Evolutionary conservation across 2,113 vertebrate genomes (phyloP).

Genomic region (Gorsachius goisagi): DNA sequence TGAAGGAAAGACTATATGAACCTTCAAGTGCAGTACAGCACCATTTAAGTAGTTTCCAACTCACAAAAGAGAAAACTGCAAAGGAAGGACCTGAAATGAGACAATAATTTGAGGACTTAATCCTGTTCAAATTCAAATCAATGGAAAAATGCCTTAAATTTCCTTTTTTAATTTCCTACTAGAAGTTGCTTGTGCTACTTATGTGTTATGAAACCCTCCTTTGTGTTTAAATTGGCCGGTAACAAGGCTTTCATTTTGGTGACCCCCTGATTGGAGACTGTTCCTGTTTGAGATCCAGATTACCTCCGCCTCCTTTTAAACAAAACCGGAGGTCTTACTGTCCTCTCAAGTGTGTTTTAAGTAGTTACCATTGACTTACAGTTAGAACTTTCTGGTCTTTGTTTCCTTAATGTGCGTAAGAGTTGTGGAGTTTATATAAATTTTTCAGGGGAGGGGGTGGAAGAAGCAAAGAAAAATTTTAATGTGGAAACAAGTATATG

Average conservation of each 20-base stretch:
- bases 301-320: not conserved
- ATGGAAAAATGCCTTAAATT: not conserved
- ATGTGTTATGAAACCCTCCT: not conserved
- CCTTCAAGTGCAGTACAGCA: not conserved
- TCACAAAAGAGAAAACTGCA: not conserved
- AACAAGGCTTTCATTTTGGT: not conserved
- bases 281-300: not conserved
- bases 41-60: not conserved
- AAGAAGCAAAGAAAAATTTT: not conserved
- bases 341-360: not conserved
- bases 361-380: not conserved
- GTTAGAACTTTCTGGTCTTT: not conserved
- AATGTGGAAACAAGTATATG: not conserved
- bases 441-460: not conserved
- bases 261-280: not conserved
- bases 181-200: not conserved
- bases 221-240: not conserved
- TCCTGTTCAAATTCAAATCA: not conserved
- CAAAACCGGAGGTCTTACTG: not conserved
- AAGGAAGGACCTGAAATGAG: not conserved
- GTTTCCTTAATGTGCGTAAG: not conserved
- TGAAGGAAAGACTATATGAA: not conserved
- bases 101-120: not conserved
- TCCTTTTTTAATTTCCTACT: not conserved
- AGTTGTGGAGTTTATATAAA: not conserved